Conservation (phyloP, 2,113 vertebrate species). For the Scartelaos histophorus region DNA sequence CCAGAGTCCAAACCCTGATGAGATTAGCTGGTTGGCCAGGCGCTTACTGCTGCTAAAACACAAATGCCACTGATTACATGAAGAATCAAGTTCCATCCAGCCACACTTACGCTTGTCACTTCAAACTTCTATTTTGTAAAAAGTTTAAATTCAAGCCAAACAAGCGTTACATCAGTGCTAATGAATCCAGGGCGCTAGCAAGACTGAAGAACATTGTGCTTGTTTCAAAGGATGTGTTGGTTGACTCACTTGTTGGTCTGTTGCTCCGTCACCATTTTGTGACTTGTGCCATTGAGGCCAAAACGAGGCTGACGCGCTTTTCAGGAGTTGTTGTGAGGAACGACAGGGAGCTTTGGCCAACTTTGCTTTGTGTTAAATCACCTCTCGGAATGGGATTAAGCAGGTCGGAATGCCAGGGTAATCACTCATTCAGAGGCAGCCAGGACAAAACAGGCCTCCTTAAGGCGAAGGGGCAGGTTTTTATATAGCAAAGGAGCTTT, state of each 20-base stretch:
- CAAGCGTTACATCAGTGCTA: neutral
- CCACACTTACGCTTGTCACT: conserved; percentile 56
- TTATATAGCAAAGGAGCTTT: conserved; percentile 74
- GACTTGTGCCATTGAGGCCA: conserved; percentile 6
- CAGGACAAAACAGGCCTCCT: conserved; percentile 64
- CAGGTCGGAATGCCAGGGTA: conserved; percentile 70
- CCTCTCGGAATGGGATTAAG: conserved; percentile 76
- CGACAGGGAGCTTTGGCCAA: conserved; percentile 46
- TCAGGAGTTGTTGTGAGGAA: conserved; percentile 12
- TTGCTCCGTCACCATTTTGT: conserved; percentile 11
- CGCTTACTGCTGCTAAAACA: conserved; percentile 64
- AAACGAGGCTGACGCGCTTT: conserved; percentile 22
- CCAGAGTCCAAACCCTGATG: conserved; percentile 70
- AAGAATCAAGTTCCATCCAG: conserved; percentile 59
- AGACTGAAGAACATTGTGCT: neutral
- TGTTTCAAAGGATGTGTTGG: neutral
- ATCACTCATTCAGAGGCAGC: conserved; percentile 62
- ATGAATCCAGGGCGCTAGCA: neutral
- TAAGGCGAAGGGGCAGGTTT: conserved; percentile 63
- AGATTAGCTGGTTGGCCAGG: conserved; percentile 72
- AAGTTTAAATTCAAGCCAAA: neutral
- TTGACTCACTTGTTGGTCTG: conserved; percentile 8
- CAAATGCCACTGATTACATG: conserved; percentile 69
- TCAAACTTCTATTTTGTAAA: neutral
- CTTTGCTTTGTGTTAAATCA: conserved; percentile 65